Base-by-base conservation (phyloP, 2,888 invertebrate genomes). In the Chrysodeixis includens region DNA sequence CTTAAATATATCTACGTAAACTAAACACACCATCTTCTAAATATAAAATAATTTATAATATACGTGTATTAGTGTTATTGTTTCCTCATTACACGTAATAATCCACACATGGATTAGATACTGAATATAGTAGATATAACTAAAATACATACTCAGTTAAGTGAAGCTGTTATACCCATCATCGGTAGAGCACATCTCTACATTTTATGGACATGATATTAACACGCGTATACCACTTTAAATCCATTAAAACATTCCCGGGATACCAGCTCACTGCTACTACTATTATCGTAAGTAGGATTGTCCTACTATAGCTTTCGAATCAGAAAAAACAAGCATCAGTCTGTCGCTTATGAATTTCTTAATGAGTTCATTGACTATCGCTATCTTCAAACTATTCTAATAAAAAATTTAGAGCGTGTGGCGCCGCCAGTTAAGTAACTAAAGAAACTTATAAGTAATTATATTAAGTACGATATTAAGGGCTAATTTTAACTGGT, bases 171-270 rank as follows among this genome's bases (percentile, higher is more conserved):
- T 80, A 82, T 81, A 71, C 79, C 40, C 40, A 40, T 40, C 40
- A 40, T 40, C 40, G 40, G 79, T 82, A 78, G 65, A 77, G 74
- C 79, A 71, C 76, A 83, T 83, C 86, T 83, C 72, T 76, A 78
- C 69, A 74, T 87, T 90, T 88, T 89, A 92, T 89, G 85, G 85
- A 79, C 85, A 81, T 85, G 86, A 88, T 90, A 91, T 90, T 90
- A 90, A 90, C 88, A 89, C 82, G 86, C 86, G 87, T 88, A 86
- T 82, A 87, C 84, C 89, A 88, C 91, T 90, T 89, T 85, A 85
- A 90, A 89, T 91, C 92, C 93, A 93, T 93, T 93, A 92, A 89
- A 91, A 86, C 86, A 90, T 89, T 88, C 88, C 80, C 76, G 82
- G 89, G 86, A 90, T 91, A 89, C 89, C 84, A 86, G 83, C 84